Evolutionary conservation across 2,888 invertebrate genomes (phyloP).

Genomic region (Nemoura dubitans): DNA sequence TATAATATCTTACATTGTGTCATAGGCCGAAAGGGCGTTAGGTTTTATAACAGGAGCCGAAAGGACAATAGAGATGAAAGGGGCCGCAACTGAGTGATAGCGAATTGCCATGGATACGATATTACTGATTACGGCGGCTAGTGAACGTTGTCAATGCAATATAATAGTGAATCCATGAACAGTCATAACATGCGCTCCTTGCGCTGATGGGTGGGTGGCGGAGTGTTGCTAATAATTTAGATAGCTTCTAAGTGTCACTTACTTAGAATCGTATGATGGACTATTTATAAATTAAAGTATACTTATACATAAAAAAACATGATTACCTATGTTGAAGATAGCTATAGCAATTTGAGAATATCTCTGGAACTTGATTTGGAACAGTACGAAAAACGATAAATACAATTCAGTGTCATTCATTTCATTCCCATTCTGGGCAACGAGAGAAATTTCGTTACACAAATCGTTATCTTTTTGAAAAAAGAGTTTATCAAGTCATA

Average conservation of each 20-base stretch:
- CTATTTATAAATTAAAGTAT: not conserved
- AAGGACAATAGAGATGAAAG: constrained; percentile 26
- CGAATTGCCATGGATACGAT: not conserved
- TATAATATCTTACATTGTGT: not conserved
- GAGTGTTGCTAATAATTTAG: not conserved
- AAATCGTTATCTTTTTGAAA: no score
- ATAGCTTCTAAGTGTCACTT: not conserved
- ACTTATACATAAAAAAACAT: not conserved
- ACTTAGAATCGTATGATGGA: not conserved
- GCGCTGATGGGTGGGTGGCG: not conserved
- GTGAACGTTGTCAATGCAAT: not conserved
- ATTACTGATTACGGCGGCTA: constrained; percentile 19
- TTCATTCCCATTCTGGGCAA: no score
- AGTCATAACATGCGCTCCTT: not conserved
- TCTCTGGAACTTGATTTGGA: no score
- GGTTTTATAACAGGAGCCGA: constrained; percentile 32
- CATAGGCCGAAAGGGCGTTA: not conserved
- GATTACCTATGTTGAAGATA: no score
- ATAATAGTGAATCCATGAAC: no score
- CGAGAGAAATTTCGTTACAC: no score
- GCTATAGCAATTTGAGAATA: no score
- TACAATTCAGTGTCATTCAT: no score
- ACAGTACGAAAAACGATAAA: no score
- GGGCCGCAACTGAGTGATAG: constrained; percentile 19
- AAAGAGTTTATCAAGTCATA: no score